phyloP scores from a whole-genome alignment of 2,888 invertebrate genomes.

The Matsumyia berberina region DNA sequence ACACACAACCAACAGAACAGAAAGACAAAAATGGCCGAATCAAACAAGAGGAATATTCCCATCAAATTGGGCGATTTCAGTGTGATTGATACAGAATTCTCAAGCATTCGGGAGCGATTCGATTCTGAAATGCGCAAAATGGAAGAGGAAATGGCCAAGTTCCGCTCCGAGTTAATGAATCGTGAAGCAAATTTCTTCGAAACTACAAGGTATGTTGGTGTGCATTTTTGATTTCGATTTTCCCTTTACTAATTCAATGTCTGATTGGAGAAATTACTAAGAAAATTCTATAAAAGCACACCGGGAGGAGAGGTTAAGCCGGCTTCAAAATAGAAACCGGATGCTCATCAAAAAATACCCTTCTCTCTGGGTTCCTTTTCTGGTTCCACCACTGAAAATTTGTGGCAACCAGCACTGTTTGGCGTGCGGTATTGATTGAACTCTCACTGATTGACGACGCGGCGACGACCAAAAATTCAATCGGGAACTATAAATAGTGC shows the following conservation, averaged over 20 bases:
- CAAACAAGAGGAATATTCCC: slow-evolving; percentile 95
- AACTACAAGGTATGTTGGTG: slow-evolving; percentile 90
- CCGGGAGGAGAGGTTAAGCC: slow-evolving; percentile 13
- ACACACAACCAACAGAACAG: slow-evolving; percentile 52
- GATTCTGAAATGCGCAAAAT: slow-evolving; percentile 99
- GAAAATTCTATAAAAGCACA: slow-evolving; percentile 19
- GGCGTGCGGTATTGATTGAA: slow-evolving; percentile 40
- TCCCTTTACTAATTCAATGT: slow-evolving; percentile 4
- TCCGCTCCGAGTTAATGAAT: slow-evolving; percentile 96
- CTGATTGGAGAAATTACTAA: slow-evolving; percentile 6
- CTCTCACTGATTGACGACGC: slow-evolving; percentile 25
- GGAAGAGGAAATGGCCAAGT: slow-evolving; percentile 99
- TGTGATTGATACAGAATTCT: slow-evolving; percentile 98
- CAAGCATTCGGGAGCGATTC: slow-evolving; percentile 97
- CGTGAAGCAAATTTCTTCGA: slow-evolving; percentile 96
- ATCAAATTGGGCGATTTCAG: slow-evolving; percentile 97
- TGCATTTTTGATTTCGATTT: not conserved
- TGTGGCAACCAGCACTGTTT: slow-evolving; percentile 24
- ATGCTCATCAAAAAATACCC: too few relatives aligned
- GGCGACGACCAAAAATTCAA: slow-evolving; percentile 16
- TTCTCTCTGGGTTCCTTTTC: not conserved
- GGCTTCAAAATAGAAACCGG: not conserved
- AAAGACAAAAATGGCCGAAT: slow-evolving; percentile 89
- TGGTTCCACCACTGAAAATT: not conserved
- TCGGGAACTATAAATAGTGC: slow-evolving; percentile 47